A percentile compares a stretch with the other conserved stretches of the same genome.
Conservation (phyloP, 2,113 vertebrate species). For the Danio rerio region DNA sequence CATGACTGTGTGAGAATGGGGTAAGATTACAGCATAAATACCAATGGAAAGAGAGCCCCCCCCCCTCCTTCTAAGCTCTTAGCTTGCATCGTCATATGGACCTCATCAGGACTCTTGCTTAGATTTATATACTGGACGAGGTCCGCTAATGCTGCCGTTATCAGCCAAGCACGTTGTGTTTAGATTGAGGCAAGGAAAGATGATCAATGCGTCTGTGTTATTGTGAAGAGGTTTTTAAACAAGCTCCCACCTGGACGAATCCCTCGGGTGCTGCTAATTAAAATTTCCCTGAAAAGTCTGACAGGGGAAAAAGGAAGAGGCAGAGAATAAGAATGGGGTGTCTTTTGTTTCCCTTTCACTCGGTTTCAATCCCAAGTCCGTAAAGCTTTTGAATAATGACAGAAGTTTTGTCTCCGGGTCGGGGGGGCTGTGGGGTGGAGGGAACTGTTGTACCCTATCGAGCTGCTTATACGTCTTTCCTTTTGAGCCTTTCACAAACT, state of each 20-base stretch:
- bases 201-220: constrained; percentile 43
- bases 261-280: constrained; percentile 51
- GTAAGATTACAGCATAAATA: constrained; percentile 58
- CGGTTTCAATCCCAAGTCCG: constrained; percentile 40
- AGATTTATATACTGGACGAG: constrained; percentile 36
- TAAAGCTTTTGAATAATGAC: constrained; percentile 37
- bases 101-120: constrained; percentile 52
- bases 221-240: constrained; percentile 43
- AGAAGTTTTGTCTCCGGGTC: constrained; percentile 16
- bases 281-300: constrained; percentile 34
- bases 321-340: constrained; percentile 29
- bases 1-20: constrained; percentile 48
- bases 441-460: constrained; percentile 35
- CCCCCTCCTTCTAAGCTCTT: constrained; percentile 11
- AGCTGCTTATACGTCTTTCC: constrained; percentile 38
- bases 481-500: constrained; percentile 24
- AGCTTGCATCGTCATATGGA: constrained; percentile 55
- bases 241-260: constrained; percentile 51
- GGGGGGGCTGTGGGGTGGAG: constrained; percentile 39
- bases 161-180: constrained; percentile 52
- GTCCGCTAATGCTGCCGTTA: constrained; percentile 43
- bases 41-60: constrained; percentile 26
- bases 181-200: constrained; percentile 49
- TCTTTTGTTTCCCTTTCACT: constrained; percentile 48
- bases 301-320: not conserved